These are phyloP conservation scores for Lordiphosa andalusiaca DNA, from an alignment of 2,888 invertebrate species.

Conservation along the genomic window DNA sequence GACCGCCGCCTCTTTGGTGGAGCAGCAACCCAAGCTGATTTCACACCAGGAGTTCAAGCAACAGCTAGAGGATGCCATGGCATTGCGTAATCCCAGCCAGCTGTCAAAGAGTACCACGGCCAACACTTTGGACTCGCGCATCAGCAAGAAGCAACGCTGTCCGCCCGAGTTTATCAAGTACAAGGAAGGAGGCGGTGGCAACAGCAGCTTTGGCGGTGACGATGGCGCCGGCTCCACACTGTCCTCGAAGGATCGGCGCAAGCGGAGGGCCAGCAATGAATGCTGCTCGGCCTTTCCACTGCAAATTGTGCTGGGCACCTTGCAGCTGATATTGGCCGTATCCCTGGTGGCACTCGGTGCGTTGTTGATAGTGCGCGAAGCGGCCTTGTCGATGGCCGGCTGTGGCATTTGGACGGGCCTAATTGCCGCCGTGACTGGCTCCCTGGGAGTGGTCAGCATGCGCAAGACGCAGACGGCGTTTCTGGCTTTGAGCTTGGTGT, in stretches of 20 bases:
- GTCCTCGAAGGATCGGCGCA: constrained; percentile 49
- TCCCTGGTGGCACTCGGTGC: constrained; percentile 78
- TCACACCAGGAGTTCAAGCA: constrained; percentile 77
- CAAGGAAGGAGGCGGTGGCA: constrained; percentile 61
- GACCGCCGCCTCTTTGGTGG: constrained; percentile 56
- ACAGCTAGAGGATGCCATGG: constrained; percentile 70
- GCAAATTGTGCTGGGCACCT: constrained; percentile 77
- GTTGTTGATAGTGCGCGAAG: constrained; percentile 77
- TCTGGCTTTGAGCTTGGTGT: constrained; percentile 79
- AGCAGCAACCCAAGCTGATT: constrained; percentile 70
- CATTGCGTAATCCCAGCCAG: constrained; percentile 42
- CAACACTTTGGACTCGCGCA: constrained; percentile 75
- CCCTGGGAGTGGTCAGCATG: constrained; percentile 80
- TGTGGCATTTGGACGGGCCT: constrained; percentile 80
- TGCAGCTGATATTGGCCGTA: constrained; percentile 78
- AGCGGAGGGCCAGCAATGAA: constrained; percentile 52
- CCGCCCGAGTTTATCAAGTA: constrained; percentile 78
- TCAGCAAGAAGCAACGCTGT: constrained; percentile 77
- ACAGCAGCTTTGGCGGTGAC: constrained; percentile 22
- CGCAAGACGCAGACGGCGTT: constrained; percentile 79
- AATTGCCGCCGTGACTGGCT: constrained; percentile 78
- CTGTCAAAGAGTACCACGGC: constrained; percentile 32
- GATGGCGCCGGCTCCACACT: constrained; percentile 44
- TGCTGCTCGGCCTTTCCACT: constrained; percentile 76
- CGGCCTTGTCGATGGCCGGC: constrained; percentile 77